Evolutionary conservation across 2,888 invertebrate genomes (phyloP), one percentile per base, ranked within the genome.

Genomic region (Axea sp.): DNA sequence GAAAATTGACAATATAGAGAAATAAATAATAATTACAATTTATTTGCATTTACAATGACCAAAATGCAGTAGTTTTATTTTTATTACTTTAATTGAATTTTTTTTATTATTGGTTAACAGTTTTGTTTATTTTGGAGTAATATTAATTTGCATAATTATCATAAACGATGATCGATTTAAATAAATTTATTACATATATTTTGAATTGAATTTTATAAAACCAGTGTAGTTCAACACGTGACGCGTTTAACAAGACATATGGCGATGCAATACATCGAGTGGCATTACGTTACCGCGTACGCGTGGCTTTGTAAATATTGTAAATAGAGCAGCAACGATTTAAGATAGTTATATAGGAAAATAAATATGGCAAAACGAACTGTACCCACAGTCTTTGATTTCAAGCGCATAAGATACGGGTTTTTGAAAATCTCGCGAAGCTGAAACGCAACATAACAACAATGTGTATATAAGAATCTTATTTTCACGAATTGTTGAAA

Each of bases 351-450:
- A 24, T 24, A 7, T 45, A 53, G n/a, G 39, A 12, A 69, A 3
- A 59, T 0, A 49, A 45, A 47, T 43, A 65, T 28, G 39, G 24
- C 28, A 57, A 37, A 64, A 19, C 9, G 15, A 43, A 55, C 7
- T 47, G 19, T 71, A 41, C 9, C 19, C 30, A 60, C 35, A 33
- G 35, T 51, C 15, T 17, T 62, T 72, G 51, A 64, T 57, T 72
- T 62, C 11, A 51, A 17, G 55, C 22, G 55, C 30, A 69, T 45
- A 11, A 60, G 1, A 64, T 43, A 65, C 57, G 45, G 51, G 64
- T 64, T 72, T 72, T 64, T 64, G 64, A 64, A 72, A 57, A 72
- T 64, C 64, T 72, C 72, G 57, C 64, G 51, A 64, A 11, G 35
- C 41, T 28, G 14, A 55, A 39, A 41, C 19, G 47, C 37, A 33